Percentiles rank a stretch among this genome's conserved stretches.
These are phyloP conservation scores for Dorcus hopei DNA, from an alignment of 2,888 invertebrate genomes.

Conservation along the genomic window DNA sequence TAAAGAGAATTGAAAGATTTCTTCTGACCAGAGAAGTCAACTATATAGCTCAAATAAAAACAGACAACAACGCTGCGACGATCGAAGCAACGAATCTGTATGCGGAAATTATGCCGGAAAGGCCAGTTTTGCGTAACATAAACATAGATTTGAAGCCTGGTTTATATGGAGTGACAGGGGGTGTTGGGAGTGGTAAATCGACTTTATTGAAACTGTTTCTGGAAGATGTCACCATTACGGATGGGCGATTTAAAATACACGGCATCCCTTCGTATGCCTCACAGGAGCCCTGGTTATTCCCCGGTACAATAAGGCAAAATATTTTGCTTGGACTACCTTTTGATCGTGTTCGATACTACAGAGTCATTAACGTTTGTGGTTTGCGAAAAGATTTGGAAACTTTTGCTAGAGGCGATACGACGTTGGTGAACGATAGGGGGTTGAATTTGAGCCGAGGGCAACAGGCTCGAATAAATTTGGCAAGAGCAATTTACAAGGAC, in stretches of 20 bases:
- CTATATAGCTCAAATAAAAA: slow-evolving; percentile 1
- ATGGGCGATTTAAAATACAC: slow-evolving; percentile 62
- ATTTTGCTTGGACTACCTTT: slow-evolving; percentile 67
- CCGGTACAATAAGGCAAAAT: slow-evolving; percentile 66
- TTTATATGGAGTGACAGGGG: slow-evolving; percentile 56
- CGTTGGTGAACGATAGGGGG: slow-evolving; percentile 75
- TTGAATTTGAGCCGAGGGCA: slow-evolving; percentile 76
- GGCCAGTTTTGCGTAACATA: slow-evolving; percentile 44
- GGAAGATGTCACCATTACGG: slow-evolving; percentile 64
- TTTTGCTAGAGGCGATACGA: slow-evolving; percentile 69
- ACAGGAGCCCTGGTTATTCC: slow-evolving; percentile 59
- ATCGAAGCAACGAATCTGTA: slow-evolving; percentile 20
- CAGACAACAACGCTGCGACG: slow-evolving; percentile 2
- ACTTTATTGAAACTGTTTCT: slow-evolving; percentile 55
- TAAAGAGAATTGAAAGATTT: slow-evolving; percentile 64
- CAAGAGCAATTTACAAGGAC: slow-evolving; percentile 67
- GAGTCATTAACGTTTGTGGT: slow-evolving; percentile 61
- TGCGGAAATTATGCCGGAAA: slow-evolving; percentile 28
- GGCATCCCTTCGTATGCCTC: slow-evolving; percentile 58
- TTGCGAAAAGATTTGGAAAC: slow-evolving; percentile 64
- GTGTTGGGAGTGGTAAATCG: slow-evolving; percentile 63
- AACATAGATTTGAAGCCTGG: slow-evolving; percentile 44
- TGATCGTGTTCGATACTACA: slow-evolving; percentile 54
- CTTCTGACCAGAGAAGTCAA: slow-evolving; percentile 49
- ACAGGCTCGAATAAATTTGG: slow-evolving; percentile 72